Evolutionary conservation across 2,888 invertebrate species (phyloP).

Genomic region (Halictus quadricinctus): DNA sequence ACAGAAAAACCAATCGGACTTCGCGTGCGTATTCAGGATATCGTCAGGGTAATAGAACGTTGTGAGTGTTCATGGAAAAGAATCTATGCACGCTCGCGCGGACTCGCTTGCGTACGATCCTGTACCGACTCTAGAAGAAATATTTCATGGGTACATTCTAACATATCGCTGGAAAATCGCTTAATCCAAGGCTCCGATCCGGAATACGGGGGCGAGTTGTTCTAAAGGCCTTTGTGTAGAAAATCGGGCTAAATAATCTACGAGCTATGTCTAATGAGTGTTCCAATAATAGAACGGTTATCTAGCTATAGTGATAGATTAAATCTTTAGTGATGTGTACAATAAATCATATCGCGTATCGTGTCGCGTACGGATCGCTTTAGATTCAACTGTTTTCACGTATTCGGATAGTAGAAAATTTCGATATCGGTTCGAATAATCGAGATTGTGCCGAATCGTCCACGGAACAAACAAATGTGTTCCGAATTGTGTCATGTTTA

Average conservation of each 20-base stretch:
- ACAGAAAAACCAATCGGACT: conserved; percentile 12
- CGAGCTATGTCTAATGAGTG: not conserved
- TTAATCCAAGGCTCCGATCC: conserved; percentile 42
- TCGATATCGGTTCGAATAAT: not conserved
- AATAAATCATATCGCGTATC: not conserved
- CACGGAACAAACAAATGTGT: not conserved
- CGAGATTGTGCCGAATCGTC: not conserved
- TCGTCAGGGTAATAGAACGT: not conserved
- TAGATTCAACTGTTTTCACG: not conserved
- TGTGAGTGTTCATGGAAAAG: not conserved
- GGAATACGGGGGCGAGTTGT: conserved; percentile 37
- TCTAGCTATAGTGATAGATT: not conserved
- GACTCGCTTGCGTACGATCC: conserved; percentile 3
- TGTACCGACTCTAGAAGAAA: conserved; percentile 14
- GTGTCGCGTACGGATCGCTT: not conserved
- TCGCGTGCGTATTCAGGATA: conserved; percentile 8
- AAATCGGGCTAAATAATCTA: conserved; percentile 9
- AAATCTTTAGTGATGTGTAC: not conserved
- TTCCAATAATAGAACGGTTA: not conserved
- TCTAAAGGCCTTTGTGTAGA: conserved; percentile 32
- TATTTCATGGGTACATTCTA: conserved; percentile 31
- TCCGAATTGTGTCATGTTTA: no score
- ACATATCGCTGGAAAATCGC: conserved; percentile 42
- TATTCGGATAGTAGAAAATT: not conserved
- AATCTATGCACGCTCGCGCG: conserved; percentile 1